phyloP scores from a whole-genome alignment of 1,140 invertebrate species.

The Harpegnathos saltator region DNA sequence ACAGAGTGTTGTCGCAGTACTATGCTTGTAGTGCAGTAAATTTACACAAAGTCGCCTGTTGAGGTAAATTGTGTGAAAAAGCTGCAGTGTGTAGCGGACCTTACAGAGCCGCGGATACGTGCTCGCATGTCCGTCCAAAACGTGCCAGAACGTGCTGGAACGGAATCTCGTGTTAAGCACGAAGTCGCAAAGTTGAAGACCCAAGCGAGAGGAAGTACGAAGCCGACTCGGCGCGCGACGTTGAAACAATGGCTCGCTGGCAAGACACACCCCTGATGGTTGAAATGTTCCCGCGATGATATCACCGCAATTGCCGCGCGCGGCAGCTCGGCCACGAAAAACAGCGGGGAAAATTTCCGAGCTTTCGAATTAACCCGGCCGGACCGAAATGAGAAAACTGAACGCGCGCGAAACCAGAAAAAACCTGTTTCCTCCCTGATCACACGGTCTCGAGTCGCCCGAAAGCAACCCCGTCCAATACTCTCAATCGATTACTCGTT shows the following conservation, averaged over 20 bases:
- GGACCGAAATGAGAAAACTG: no score
- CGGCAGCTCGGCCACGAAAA: background rate
- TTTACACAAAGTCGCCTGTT: slow-evolving; percentile 17
- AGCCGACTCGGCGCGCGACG: slow-evolving; percentile 1
- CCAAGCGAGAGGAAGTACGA: slow-evolving; percentile 23
- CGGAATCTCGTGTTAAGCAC: slow-evolving; percentile 57
- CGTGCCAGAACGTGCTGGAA: slow-evolving; percentile 29
- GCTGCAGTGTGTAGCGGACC: background rate
- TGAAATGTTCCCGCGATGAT: slow-evolving; percentile 40
- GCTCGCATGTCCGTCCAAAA: slow-evolving; percentile 39
- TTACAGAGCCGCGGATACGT: slow-evolving; percentile 31
- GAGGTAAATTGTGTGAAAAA: slow-evolving; percentile 50
- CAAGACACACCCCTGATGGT: slow-evolving; percentile 24
- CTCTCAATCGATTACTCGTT: no score
- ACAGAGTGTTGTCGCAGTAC: background rate
- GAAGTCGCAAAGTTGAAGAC: slow-evolving; percentile 54
- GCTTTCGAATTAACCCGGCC: no score
- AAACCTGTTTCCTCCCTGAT: no score
- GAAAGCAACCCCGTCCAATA: no score
- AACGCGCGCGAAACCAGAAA: no score
- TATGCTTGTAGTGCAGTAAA: slow-evolving; percentile 1
- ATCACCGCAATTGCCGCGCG: slow-evolving; percentile 4
- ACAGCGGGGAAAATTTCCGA: background rate
- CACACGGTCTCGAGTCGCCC: no score
- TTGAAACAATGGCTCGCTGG: slow-evolving; percentile 17